phyloP scores from a whole-genome alignment of 2,797 vertebrate species.

The Anolis apletophallus region DNA sequence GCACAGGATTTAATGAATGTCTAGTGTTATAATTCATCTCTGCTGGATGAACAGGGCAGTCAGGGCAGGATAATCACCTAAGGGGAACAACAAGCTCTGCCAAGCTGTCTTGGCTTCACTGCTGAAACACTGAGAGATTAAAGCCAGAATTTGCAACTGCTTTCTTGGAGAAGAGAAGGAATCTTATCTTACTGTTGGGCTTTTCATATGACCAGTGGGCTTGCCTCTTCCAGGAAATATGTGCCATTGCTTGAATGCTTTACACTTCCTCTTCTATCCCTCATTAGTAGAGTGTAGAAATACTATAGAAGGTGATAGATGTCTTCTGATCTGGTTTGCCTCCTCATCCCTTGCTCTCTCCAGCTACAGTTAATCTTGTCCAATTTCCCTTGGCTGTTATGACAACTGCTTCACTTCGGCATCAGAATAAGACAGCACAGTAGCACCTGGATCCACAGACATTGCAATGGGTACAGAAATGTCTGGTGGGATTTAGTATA shows the following conservation, averaged over 20 bases:
- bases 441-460: conserved; percentile 47
- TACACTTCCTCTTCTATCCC: conserved; percentile 17
- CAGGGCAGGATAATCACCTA: conserved; percentile 3
- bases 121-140: neutral
- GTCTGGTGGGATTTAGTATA: conserved; percentile 47
- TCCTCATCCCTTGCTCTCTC: conserved; percentile 44
- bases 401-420: conserved; percentile 51
- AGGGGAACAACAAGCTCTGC: neutral
- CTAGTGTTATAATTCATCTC: conserved; percentile 15
- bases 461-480: conserved; percentile 47
- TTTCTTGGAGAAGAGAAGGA: rapidly evolving
- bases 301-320: conserved; percentile 32
- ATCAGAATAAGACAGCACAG: conserved; percentile 50
- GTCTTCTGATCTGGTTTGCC: conserved; percentile 48
- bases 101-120: conserved; percentile 19
- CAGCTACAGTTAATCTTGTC: conserved; percentile 44
- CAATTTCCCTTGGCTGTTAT: conserved; percentile 44
- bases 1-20: neutral
- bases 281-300: conserved; percentile 30
- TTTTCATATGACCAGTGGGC: neutral
- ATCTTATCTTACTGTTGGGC: conserved; percentile 43
- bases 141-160: conserved; percentile 15
- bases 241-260: conserved; percentile 19
- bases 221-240: conserved; percentile 39
- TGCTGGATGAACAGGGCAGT: conserved; percentile 35